These are phyloP conservation scores for Caenorhabditis zanzibari DNA, from an alignment of 2,888 invertebrate species.

Conservation along the genomic window DNA sequence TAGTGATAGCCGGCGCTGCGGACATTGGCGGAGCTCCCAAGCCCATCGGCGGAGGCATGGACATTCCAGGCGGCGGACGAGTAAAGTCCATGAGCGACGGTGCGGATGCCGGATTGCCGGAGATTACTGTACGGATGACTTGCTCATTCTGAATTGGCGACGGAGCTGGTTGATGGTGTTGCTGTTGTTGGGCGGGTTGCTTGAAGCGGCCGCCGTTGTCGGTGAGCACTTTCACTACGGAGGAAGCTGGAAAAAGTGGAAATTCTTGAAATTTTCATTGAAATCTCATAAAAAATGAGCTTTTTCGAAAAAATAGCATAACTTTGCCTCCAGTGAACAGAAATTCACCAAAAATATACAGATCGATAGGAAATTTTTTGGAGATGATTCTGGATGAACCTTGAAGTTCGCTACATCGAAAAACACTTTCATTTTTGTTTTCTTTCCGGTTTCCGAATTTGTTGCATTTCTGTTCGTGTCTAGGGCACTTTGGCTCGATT, in stretches of 20 bases:
- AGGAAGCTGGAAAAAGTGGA: constrained; percentile 16
- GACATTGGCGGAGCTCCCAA: constrained; percentile 29
- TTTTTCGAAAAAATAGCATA: too few relatives aligned
- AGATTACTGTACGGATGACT: constrained; percentile 59
- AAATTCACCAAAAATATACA: too few relatives aligned
- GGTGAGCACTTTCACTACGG: constrained; percentile 70
- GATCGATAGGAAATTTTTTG: too few relatives aligned
- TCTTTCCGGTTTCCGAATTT: too few relatives aligned
- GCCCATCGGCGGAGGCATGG: constrained; percentile 60
- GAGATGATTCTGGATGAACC: too few relatives aligned
- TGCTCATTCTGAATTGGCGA: constrained; percentile 13
- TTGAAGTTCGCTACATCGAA: too few relatives aligned
- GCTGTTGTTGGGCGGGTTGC: background rate
- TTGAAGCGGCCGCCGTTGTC: constrained; percentile 74
- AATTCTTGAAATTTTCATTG: background rate
- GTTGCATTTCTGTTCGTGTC: too few relatives aligned
- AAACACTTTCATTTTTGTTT: too few relatives aligned
- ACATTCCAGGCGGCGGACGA: constrained; percentile 70
- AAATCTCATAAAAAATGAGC: too few relatives aligned
- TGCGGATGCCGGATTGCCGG: constrained; percentile 32
- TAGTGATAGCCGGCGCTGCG: background rate
- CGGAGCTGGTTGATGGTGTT: background rate
- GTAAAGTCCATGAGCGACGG: constrained; percentile 67
- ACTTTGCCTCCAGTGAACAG: too few relatives aligned
- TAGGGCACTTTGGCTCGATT: too few relatives aligned